These are phyloP conservation scores for Ormia ochracea DNA, from an alignment of 2,888 invertebrate species.

Conservation along the genomic window DNA sequence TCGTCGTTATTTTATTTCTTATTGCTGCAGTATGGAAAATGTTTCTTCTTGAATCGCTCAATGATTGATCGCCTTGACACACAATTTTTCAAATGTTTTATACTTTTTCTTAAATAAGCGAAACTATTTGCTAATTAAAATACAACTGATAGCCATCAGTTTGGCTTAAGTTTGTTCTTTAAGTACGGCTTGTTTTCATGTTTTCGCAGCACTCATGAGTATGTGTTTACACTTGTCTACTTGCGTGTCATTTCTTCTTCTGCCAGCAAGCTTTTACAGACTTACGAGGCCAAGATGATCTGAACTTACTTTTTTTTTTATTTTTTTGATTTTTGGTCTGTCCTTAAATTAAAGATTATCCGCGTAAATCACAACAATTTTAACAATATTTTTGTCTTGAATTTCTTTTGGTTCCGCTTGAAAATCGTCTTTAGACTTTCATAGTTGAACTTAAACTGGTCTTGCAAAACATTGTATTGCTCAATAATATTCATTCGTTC, in stretches of 20 bases:
- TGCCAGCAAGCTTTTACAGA: not conserved
- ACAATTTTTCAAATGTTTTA: too few species aligned
- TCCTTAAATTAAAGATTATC: constrained; percentile 4
- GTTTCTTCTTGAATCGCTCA: too few species aligned
- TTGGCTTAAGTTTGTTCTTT: too few species aligned
- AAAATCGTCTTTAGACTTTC: constrained; percentile 64
- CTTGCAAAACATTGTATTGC: constrained; percentile 39
- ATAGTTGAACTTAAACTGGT: constrained; percentile 69
- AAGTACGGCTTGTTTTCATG: too few species aligned
- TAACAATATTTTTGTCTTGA: not conserved
- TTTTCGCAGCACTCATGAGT: not conserved
- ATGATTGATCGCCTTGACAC: too few species aligned
- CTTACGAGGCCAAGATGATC: not conserved
- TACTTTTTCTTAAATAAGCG: too few species aligned
- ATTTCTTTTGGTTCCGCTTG: not conserved
- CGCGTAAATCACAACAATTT: not conserved
- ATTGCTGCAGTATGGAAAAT: too few species aligned
- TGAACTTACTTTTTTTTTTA: constrained; percentile 15
- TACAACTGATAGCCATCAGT: too few species aligned
- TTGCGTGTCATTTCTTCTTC: not conserved
- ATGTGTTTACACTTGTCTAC: not conserved
- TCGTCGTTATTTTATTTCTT: too few species aligned
- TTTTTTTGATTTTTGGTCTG: not conserved
- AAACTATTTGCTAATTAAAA: too few species aligned
- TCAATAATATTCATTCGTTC: constrained; percentile 48